Base-by-base conservation (phyloP, 2,797 vertebrate genomes). In the Psittacula derbiana region DNA sequence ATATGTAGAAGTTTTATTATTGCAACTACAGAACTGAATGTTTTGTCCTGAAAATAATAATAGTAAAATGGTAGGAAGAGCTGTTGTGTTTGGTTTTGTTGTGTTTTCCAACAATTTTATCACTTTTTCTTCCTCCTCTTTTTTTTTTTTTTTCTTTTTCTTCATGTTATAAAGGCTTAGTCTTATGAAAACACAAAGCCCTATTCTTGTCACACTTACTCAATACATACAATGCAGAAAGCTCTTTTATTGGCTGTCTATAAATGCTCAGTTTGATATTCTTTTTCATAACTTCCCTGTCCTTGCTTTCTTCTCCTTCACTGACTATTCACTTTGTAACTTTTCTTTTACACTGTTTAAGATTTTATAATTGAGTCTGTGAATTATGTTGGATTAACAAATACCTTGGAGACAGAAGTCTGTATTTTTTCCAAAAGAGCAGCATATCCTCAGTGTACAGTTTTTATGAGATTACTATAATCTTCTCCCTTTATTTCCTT, bases 371-470 rank as follows among this genome's bases (percentile, higher is more conserved):
- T 67, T 64, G 16, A 83, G 23, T 64, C 69, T 65, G 6, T 70
- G 61, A 90, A 92, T 5, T 6, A 69, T 58, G 33, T 44, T 95
- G 52, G 33, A 85, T 91, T 89, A 95, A 91, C 33, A 91, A 85
- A 90, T 50, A 16, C 31, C 2, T 1, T 47, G 25, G 52, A 92
- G 90, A 83, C 2, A 18, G 44, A 93, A 81, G 8, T 41, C 6
- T 55, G 3, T 33, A 36, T 69, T 74, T 92, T 75, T 67, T 52
- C 6, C 25, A 67, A 25, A 80, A 65, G 5, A 90, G 31, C 38
- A 43, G 15, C 75, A 83, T 93, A 90, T 83, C 11, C 53, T 86
- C 31, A 44, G 24, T 43, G 30, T 72, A 83, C 19, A 80, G 5
- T 53, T 90, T 91, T 90, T 73, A 76, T 81, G 36, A 38, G 49